Evolutionary conservation across 2,797 vertebrate species (phyloP), one percentile per base, ranked within the genome.

Genomic region (Gymnodraco acuticeps): DNA sequence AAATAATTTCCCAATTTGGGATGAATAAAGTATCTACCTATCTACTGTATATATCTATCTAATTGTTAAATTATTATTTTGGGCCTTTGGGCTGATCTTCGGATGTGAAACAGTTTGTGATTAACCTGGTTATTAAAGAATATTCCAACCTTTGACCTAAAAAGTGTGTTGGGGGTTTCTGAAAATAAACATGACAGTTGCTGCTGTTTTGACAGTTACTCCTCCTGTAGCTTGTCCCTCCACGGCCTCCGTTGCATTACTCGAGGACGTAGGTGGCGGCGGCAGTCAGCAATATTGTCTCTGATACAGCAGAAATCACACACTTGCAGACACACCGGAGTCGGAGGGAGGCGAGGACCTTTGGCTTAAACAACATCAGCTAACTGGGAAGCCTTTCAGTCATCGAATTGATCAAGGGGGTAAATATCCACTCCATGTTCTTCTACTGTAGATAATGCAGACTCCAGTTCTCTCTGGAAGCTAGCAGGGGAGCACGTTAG

Each of bases 201-300:
- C 1, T n/a, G 23, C 6, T 38, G n/a, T 13, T 13, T 17, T 4
- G 41, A 38, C 43, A 16, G 1, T 70, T 11, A 6, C 55, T 10
- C 41, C 59, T 27, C 11, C 0, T 9, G 9, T 42, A 4, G 3
- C 4, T 48, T 87, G 86, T 81, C 53, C 77, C 77, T 86, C 53
- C 10, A 0, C 71, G 55, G 82, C 46, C 56, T 0, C 85, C 82
- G 78, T 89, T 5, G 46, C 42, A 43, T 14, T 7, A 23, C 23
- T 51, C 19, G 8, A 10, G 47, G 66, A 76, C 77, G 80, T 76
- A 73, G 80, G 59, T 64, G 73, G 71, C 65, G 64, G 38, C 51
- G 58, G 56, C 27, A 27, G 27, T 81, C 95, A 84, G 96, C 96
- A 96, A 97, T 97, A 96, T 97, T 97, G 96, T 96, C 95, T 96